Evolutionary conservation across 2,888 invertebrate species (phyloP).

Genomic region (Disparrhopalites patrizii): DNA sequence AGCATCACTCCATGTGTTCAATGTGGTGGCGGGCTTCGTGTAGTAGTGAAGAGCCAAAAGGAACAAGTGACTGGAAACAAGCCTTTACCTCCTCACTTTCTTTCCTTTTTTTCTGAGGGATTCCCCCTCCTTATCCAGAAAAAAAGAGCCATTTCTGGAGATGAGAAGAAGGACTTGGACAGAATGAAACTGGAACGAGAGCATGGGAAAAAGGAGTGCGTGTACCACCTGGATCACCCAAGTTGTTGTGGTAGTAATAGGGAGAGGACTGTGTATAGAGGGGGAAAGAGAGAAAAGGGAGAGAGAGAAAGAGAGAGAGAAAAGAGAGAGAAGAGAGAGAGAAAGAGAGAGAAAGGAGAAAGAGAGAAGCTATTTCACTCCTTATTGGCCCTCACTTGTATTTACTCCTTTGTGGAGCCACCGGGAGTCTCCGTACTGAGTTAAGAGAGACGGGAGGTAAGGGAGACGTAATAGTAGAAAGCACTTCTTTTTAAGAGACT

Average conservation of each 20-base stretch:
- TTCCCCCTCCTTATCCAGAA: too few species aligned
- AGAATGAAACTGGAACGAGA: conserved; percentile 9
- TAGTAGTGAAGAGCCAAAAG: background rate
- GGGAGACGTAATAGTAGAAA: background rate
- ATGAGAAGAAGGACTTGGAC: conserved; percentile 15
- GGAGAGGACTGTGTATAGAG: background rate
- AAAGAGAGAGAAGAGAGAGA: background rate
- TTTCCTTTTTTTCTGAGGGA: too few species aligned
- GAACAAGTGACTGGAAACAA: background rate
- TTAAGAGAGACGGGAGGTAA: background rate
- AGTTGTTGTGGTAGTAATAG: background rate
- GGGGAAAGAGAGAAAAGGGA: background rate
- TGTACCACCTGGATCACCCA: conserved; percentile 19
- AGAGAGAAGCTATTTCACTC: background rate
- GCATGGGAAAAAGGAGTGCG: conserved; percentile 25
- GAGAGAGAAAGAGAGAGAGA: background rate
- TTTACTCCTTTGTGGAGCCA: background rate
- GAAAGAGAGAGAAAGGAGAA: background rate
- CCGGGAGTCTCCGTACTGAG: background rate
- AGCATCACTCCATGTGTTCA: too few species aligned
- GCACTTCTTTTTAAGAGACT: too few species aligned
- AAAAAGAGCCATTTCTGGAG: too few species aligned
- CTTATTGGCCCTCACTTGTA: background rate
- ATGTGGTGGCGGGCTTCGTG: background rate
- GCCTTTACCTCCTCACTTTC: background rate